Base-by-base conservation (phyloP, 1,140 invertebrate genomes). In the Chironomus striatipennis region DNA sequence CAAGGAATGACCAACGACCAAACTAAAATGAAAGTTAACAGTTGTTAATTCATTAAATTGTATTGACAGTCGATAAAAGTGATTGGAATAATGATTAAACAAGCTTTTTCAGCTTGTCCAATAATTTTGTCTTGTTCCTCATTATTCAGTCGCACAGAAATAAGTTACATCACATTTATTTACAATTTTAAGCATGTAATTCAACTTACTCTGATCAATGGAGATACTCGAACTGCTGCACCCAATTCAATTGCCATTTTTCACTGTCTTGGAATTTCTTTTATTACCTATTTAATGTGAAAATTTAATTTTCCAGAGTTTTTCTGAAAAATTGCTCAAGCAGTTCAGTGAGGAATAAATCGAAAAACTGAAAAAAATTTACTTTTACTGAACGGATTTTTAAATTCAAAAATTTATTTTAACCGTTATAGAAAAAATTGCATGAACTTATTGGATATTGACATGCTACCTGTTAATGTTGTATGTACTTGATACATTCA, bases 1-100 rank as follows among this genome's bases (percentile, higher is more conserved):
- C 78, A 9, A 93, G 85, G 76, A 93, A 84, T 76, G 86, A 89
- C 90, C 90, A 93, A 80, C 91, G 85, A 20, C 86, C 86, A 80
- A 92, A 90, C 89, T 91, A 79, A 18, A 85, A 82, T 76, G 70
- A 67, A 77, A 73, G 70, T n/a, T n/a, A n/a, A n/a, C n/a, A n/a
- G n/a, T 65, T 74, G 72, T 76, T 70, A 12, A 73, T 24, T 65
- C 65, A 43, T 65, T 43, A 57, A 15, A 12, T 18, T 67, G 43
- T 7, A 73, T 2, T 76, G 43, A 17, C 57, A 15, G n/a, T 8
- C 7, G 2, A 75, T 73, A 64, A 6, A 70, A 21, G 34, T 74
- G 72, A 74, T 4, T 64, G 17, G 17, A 34, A 34, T n/a, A 57
- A 12, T 57, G 12, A 57, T n/a, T 57, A 34, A 12, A 15, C 43